Conservation (phyloP, 2,797 vertebrate species). For the Micrastur ruficollis region DNA sequence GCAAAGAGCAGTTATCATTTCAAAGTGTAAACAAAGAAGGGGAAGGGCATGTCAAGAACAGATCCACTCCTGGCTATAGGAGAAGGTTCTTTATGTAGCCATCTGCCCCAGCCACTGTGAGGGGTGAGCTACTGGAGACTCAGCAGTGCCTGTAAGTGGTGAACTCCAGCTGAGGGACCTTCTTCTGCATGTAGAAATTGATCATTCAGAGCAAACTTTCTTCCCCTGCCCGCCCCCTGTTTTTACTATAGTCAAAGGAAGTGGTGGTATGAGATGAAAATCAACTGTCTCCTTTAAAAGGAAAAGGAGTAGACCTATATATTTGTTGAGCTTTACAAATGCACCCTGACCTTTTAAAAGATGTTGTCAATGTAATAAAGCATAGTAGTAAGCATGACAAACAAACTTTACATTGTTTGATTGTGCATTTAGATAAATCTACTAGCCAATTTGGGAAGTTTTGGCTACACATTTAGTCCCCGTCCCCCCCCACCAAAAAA, state of each 20-base stretch:
- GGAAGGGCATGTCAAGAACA: background rate
- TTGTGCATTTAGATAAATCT: background rate
- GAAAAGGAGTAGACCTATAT: background rate
- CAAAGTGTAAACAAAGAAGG: background rate
- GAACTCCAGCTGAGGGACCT: background rate
- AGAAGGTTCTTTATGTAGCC: background rate
- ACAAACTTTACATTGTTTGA: background rate
- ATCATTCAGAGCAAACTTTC: background rate
- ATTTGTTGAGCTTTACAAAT: background rate
- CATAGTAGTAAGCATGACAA: background rate
- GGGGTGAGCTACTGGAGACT: background rate
- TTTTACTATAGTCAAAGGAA: background rate
- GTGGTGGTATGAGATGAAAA: background rate
- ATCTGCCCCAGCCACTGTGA: background rate
- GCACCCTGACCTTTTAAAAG: background rate
- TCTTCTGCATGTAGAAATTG: background rate
- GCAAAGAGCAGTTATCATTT: background rate
- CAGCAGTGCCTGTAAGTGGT: background rate
- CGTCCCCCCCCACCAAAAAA: background rate
- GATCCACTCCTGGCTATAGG: background rate
- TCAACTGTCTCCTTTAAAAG: background rate
- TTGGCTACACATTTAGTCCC: background rate
- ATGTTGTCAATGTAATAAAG: background rate
- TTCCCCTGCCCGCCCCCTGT: no score
- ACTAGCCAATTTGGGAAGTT: background rate